phyloP scores from a whole-genome alignment of 2,113 vertebrate genomes.

The Scartelaos histophorus region DNA sequence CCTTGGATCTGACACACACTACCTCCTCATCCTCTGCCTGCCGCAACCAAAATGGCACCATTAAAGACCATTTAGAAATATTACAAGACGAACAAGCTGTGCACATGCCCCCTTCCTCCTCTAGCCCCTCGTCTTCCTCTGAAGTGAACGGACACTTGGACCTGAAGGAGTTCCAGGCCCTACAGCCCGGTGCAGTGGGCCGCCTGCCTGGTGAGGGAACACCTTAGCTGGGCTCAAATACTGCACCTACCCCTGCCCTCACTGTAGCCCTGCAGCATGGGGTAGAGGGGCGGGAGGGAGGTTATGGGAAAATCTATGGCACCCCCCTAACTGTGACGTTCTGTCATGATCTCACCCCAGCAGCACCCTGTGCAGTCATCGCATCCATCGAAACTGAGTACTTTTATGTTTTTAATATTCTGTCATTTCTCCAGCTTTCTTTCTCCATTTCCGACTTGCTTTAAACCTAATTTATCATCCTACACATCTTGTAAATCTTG shows the following conservation, averaged over 20 bases:
- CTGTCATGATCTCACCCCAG: conserved; percentile 27
- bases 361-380: conserved; percentile 54
- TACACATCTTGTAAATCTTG: neutral
- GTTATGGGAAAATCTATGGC: conserved; percentile 77
- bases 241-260: conserved; percentile 55
- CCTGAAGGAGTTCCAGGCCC: conserved; percentile 84
- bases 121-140: conserved; percentile 63
- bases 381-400: conserved; percentile 55
- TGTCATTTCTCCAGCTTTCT: conserved; percentile 14
- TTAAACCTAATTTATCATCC: neutral
- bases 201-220: conserved; percentile 95
- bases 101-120: conserved; percentile 25
- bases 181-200: conserved; percentile 76
- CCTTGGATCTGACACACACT: conserved; percentile 83
- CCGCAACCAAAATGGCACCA: conserved; percentile 64
- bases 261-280: conserved; percentile 36
- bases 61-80: conserved; percentile 19
- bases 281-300: conserved; percentile 48
- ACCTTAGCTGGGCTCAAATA: conserved; percentile 78
- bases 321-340: conserved; percentile 60
- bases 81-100: conserved; percentile 35
- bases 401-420: conserved; percentile 36
- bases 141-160: conserved; percentile 79
- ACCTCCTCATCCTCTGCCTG: conserved; percentile 81
- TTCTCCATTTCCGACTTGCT: conserved; percentile 10